Base-by-base conservation (phyloP, 2,113 vertebrate genomes). In the Sula dactylatra region DNA sequence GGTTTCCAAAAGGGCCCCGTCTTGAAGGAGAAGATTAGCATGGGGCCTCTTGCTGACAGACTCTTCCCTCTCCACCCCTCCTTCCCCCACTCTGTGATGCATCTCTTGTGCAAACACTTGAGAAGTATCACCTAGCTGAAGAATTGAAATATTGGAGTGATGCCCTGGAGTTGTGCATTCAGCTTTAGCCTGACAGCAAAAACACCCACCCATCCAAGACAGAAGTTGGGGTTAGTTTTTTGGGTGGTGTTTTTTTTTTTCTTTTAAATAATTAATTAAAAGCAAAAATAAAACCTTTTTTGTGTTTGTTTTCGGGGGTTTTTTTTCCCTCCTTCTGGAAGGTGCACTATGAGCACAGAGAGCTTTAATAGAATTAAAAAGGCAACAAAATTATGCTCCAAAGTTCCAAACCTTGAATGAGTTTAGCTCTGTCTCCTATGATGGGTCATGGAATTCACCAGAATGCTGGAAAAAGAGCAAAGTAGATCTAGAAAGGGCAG, bases 1-100 rank as follows among this genome's bases (percentile, higher is more conserved):
- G 96, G 96, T 93, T 96, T 97, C 96, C 82, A 90, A 96, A 97
- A 86, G 93, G 95, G 94, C 85, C 92, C 94, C 13, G 13, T 96
- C 94, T 97, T 97, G 94, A 96, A 97, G 92, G 86, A 91, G 95
- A 90, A 97, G 97, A 98, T 97, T 97, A 98, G 97, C 91, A 94
- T 81, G 92, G 94, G 91, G 94, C 77, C 87, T 94, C 86, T 94
- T 95, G 90, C 94, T 97, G 97, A 97, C 96, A 96, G 88, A 73
- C 93, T 96, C 88, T 92, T 94, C 89, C 64, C 91, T 97, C 94
- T 93, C 89, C 47, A 90, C 95, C 91, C 88, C 95, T 95, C 94
- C 94, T 94, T 93, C 65, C 76, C 56, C 67, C 67, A 85, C 74
- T 91, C 91, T 0, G 44, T 91, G 80, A 91, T 96, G 96, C 94